phyloP scores from a whole-genome alignment of 2,888 invertebrate genomes.

The Steinernema scapterisci region DNA sequence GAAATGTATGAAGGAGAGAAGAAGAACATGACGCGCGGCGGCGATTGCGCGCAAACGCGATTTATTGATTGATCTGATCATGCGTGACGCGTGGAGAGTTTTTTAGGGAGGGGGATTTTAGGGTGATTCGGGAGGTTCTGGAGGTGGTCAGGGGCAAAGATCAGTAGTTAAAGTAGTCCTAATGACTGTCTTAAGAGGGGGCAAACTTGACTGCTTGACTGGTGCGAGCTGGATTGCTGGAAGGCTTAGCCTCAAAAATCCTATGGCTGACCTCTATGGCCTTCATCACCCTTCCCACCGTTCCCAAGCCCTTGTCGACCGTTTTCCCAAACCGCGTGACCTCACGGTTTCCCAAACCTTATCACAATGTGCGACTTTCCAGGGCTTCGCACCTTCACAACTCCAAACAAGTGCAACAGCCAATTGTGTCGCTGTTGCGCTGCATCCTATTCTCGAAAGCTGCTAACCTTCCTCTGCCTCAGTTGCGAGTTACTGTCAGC shows the following conservation, averaged over 20 bases:
- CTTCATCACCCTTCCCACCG: too few relatives aligned
- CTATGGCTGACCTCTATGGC: too few relatives aligned
- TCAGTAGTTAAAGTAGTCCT: too few relatives aligned
- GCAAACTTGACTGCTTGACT: too few relatives aligned
- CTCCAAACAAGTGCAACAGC: neutral
- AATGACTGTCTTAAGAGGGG: too few relatives aligned
- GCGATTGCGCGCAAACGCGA: neutral
- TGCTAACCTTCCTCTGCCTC: conserved; percentile 21
- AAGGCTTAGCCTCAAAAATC: too few relatives aligned
- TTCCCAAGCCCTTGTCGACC: too few relatives aligned
- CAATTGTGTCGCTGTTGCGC: neutral
- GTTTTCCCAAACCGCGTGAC: too few relatives aligned
- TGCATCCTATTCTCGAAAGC: neutral
- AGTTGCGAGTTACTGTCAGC: conserved; percentile 19
- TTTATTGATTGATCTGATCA: neutral
- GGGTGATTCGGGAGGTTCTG: neutral
- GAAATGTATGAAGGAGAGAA: too few relatives aligned
- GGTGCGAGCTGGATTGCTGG: too few relatives aligned
- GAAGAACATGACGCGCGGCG: neutral
- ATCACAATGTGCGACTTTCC: neutral
- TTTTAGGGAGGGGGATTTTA: neutral
- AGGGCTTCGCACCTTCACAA: neutral
- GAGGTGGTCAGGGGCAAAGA: neutral
- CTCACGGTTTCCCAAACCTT: neutral
- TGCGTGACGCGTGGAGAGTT: neutral